Evolutionary conservation across 2,888 invertebrate genomes (phyloP).

Genomic region (Drosophila lutescens): DNA sequence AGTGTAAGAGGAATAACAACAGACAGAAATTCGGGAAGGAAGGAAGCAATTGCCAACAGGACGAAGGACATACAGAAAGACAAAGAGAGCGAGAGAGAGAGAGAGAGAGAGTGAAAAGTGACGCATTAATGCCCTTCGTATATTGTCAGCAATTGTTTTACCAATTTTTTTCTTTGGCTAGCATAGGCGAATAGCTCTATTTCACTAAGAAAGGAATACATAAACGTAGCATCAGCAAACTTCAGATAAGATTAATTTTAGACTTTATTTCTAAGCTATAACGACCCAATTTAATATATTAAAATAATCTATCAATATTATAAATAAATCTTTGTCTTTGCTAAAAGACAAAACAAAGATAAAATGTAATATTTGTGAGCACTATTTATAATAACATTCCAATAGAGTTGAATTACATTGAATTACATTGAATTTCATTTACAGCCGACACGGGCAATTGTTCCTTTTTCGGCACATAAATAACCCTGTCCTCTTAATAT

Average conservation of each 20-base stretch:
- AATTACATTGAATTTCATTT: slow-evolving; percentile 12
- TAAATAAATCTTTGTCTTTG: too few relatives aligned
- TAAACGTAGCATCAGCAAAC: too few relatives aligned
- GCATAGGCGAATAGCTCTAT: background rate
- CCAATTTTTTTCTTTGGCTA: background rate
- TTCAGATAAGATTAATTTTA: too few relatives aligned
- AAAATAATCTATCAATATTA: too few relatives aligned
- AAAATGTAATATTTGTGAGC: too few relatives aligned
- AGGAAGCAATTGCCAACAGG: slow-evolving; percentile 40
- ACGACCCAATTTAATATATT: too few relatives aligned
- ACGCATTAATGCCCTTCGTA: slow-evolving; percentile 30
- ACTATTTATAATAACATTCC: background rate
- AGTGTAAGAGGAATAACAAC: slow-evolving; percentile 30
- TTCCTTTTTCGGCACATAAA: slow-evolving; percentile 1
- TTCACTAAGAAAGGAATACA: background rate
- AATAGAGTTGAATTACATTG: slow-evolving; percentile 11
- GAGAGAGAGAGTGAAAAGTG: slow-evolving; percentile 6
- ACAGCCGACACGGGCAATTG: slow-evolving; percentile 1
- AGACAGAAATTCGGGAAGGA: slow-evolving; percentile 25
- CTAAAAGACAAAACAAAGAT: too few relatives aligned
- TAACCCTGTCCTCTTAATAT: background rate
- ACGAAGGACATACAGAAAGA: background rate
- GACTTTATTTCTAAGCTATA: too few relatives aligned
- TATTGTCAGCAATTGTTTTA: slow-evolving; percentile 19
- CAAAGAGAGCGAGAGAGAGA: background rate